Percentiles rank a stretch among this genome's conserved stretches.
Conservation (phyloP, 2,797 vertebrate genomes). For the Graptemys geographica region DNA sequence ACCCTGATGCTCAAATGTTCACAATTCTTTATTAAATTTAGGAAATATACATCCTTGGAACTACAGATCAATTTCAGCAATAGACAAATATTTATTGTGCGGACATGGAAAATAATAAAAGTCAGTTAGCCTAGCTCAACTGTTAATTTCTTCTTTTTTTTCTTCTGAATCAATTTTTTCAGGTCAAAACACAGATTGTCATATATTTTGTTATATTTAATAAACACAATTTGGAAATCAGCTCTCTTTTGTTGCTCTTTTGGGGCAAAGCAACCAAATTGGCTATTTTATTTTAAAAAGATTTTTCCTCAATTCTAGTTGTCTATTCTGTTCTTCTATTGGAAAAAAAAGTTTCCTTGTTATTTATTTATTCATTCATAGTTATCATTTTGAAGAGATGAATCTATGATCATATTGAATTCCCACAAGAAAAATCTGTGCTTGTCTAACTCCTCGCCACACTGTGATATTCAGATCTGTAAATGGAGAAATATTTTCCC, state of each 20-base stretch:
- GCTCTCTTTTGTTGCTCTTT: background rate
- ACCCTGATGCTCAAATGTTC: background rate
- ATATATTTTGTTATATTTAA: background rate
- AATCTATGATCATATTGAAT: background rate
- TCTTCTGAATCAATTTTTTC: background rate
- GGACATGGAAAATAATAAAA: background rate
- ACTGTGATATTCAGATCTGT: background rate
- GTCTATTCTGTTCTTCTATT: background rate
- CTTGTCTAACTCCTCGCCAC: background rate
- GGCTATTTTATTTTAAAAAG: background rate
- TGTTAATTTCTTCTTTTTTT: background rate
- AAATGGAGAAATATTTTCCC: background rate
- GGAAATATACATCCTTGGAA: background rate
- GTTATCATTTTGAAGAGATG: background rate
- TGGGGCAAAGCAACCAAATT: background rate
- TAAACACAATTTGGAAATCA: slow-evolving; percentile 22
- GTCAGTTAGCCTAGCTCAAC: background rate
- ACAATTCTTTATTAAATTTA: background rate
- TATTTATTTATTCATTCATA: background rate
- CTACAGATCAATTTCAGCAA: background rate
- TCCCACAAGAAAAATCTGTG: background rate
- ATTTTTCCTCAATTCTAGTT: background rate
- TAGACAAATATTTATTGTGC: background rate
- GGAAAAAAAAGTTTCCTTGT: background rate
- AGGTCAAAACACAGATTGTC: background rate